Evolutionary conservation across 2,113 vertebrate genomes (phyloP), one percentile per base, ranked within the genome.

Genomic region (Brachionichthys hirsutus): DNA sequence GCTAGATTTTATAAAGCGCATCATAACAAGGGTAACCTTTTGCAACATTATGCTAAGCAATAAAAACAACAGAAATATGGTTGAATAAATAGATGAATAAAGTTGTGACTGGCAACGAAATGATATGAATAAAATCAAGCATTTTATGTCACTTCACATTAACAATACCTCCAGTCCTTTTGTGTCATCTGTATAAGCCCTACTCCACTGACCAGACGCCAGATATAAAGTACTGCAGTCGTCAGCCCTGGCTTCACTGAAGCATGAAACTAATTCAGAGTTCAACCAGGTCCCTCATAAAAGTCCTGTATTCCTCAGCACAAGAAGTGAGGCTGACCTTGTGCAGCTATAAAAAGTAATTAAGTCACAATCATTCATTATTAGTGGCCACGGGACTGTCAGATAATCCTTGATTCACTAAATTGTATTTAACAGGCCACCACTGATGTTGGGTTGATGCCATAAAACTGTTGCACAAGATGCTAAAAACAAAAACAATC

Each of bases 341-440:
- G 73, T 52, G 52, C 56, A 40, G 50, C 22, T 42, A 51, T 68
- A 76, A 76, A n/a, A 73, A 73, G 41, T 34, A 71, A 75, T 52
- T 3, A 70, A 62, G 54, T 54, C 35, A 51, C 51, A 41, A 72
- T 62, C 54, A 64, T 45, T 59, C 56, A 55, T 67, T 76, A 60
- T 71, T 12, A 20, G 40, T 15, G 18, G 7, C 2, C 15, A n/a
- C 16, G 22, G 42, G 43, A 40, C 24, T 30, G 20, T 48, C 35
- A n/a, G 22, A 42, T 54, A 30, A 6, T 4, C 12, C 35, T 36
- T 44, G 17, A 50, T 13, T 52, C 45, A 35, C 16, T 38, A 11
- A 49, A 2, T 54, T 54, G 43, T 4, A 30, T 30, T 8, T 30
- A 30, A 30, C 8, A 40, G 20, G 5, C 1, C 12, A 6, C 2